A percentile compares a stretch with the other conserved stretches of the same genome.
These are phyloP conservation scores for Ischnus inquisitorius DNA, from an alignment of 2,888 invertebrate species.

Conservation along the genomic window DNA sequence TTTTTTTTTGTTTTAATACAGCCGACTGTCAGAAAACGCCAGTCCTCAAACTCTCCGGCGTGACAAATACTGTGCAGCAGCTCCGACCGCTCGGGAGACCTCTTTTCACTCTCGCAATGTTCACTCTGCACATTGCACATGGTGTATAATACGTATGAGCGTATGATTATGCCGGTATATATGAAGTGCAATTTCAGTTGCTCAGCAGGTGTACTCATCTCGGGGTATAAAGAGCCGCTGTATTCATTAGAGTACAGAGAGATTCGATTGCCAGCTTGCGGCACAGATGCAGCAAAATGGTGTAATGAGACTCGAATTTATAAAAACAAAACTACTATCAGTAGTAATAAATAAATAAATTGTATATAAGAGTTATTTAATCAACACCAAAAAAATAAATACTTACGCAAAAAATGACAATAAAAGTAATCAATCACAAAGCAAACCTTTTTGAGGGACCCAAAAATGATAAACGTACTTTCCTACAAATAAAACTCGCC, in stretches of 20 bases:
- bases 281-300: constrained; percentile 1
- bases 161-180: constrained; percentile 15
- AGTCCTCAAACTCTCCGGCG: constrained; percentile 7
- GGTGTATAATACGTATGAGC: neutral
- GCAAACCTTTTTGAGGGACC: too few relatives aligned
- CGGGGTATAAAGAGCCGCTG: neutral
- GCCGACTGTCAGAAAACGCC: constrained; percentile 22
- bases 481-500: too few relatives aligned
- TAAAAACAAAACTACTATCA: neutral
- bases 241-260: neutral
- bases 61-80: constrained; percentile 32
- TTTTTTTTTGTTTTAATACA: constrained; percentile 11
- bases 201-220: constrained; percentile 9
- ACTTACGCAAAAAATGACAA: too few relatives aligned
- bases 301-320: neutral
- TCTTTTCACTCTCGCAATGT: constrained; percentile 20
- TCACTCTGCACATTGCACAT: constrained; percentile 8
- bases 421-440: too few relatives aligned
- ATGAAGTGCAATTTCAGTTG: constrained; percentile 7
- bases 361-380: neutral
- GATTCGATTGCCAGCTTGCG: constrained; percentile 12
- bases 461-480: too few relatives aligned
- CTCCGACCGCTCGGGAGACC: constrained; percentile 1
- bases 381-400: neutral
- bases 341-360: neutral